Evolutionary conservation across 2,113 vertebrate genomes (phyloP).

Genomic region (Nettapus auritus): DNA sequence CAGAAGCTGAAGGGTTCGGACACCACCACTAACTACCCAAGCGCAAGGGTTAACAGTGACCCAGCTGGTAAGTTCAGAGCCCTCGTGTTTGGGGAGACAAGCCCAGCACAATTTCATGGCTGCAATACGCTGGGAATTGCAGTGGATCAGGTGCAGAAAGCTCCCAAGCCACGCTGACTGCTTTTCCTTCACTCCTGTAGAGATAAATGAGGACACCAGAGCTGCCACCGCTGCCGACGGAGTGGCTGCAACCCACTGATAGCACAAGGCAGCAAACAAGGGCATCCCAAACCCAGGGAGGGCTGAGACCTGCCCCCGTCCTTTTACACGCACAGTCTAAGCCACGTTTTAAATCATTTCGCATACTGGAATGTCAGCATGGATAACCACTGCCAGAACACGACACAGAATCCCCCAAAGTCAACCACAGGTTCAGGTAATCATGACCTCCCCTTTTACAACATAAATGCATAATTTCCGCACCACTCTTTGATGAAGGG

Average conservation of each 20-base stretch:
- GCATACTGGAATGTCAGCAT: constrained; percentile 2
- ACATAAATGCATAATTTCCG: constrained; percentile 69
- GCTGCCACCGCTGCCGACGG: fast-evolving
- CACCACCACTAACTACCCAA: fast-evolving
- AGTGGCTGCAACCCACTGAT: fast-evolving
- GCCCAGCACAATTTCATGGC: no score
- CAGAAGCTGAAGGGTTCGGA: not conserved
- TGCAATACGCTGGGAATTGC: not conserved
- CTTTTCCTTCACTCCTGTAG: not conserved
- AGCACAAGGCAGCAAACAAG: fast-evolving
- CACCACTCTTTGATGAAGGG: constrained; percentile 65
- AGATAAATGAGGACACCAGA: not conserved
- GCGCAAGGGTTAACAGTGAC: fast-evolving
- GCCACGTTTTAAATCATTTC: constrained; percentile 12
- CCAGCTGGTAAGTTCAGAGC: not conserved
- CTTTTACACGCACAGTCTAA: not conserved
- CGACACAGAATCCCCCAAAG: constrained; percentile 44
- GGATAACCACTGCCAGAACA: constrained; percentile 60
- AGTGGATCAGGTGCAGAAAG: not conserved
- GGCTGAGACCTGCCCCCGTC: not conserved
- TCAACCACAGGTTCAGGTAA: constrained; percentile 67
- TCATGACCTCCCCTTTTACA: constrained; percentile 51
- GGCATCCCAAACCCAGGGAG: not conserved
- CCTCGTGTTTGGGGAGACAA: not conserved
- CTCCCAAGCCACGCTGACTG: not conserved